Percentiles rank a stretch among this genome's conserved stretches.
These are phyloP conservation scores for Marisa cornuarietis DNA, from an alignment of 1,140 invertebrate genomes.

Conservation along the genomic window DNA sequence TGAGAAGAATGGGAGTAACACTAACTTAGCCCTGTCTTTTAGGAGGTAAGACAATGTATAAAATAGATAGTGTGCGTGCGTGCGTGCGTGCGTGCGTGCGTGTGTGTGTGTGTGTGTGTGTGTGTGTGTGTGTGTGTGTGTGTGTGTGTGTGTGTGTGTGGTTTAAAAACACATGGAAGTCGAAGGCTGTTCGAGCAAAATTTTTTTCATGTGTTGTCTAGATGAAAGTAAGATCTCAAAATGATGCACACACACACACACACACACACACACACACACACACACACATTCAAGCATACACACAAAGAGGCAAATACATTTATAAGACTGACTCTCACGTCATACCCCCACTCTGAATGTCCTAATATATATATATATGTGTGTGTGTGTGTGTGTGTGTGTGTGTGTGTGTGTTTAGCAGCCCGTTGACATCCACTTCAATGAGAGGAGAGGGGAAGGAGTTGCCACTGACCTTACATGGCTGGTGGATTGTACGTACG, in stretches of 20 bases:
- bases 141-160: no score
- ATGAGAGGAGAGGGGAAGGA: no score
- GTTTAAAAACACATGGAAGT: no score
- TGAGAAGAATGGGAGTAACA: slow-evolving; percentile 58
- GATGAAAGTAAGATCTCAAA: no score
- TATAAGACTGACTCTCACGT: not conserved
- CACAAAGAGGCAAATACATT: not conserved
- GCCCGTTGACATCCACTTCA: no score
- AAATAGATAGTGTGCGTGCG: not conserved
- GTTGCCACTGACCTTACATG: no score
- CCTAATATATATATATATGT: not conserved
- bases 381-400: not conserved
- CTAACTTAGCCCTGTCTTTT: slow-evolving; percentile 20
- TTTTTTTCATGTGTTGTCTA: no score
- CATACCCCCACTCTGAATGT: not conserved
- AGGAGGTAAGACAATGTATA: not conserved
- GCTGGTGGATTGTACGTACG: no score
- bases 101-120: not conserved
- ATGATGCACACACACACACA: not conserved
- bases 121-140: not conserved
- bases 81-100: not conserved
- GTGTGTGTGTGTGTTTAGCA: not conserved
- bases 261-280: not conserved
- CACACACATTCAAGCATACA: not conserved
- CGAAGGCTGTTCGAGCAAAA: no score